These are phyloP conservation scores for Ficedula albicollis DNA, from an alignment of 2,797 vertebrate genomes.

Conservation along the genomic window DNA sequence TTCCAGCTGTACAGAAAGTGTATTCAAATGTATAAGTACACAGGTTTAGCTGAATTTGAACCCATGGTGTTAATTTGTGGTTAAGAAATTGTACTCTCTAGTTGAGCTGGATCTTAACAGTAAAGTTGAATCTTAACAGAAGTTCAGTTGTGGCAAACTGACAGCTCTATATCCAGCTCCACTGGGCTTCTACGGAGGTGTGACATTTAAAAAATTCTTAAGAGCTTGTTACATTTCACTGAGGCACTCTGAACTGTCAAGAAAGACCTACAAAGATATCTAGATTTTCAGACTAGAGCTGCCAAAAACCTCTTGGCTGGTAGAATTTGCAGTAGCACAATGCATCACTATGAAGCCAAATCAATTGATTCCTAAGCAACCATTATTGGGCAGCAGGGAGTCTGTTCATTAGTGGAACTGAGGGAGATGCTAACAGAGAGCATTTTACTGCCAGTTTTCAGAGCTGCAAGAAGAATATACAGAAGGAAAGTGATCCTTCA, in stretches of 20 bases:
- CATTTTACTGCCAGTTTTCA: not conserved
- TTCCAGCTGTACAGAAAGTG: not conserved
- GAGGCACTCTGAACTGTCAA: not conserved
- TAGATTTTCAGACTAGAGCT: not conserved
- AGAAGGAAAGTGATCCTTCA: not conserved
- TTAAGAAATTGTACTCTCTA: not conserved
- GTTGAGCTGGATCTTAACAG: not conserved
- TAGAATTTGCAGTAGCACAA: not conserved
- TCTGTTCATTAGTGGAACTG: constrained; percentile 13
- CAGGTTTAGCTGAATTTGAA: not conserved
- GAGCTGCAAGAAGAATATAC: not conserved
- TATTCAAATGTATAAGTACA: not conserved
- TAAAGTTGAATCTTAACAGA: not conserved
- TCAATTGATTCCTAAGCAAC: constrained; percentile 14
- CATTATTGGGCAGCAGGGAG: not conserved
- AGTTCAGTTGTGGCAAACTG: not conserved
- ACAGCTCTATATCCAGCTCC: not conserved
- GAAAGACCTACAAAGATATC: not conserved
- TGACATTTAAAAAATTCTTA: not conserved
- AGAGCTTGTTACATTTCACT: not conserved
- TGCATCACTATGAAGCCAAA: not conserved
- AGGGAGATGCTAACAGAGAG: not conserved
- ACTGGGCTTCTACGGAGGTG: not conserved
- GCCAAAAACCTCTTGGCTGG: not conserved
- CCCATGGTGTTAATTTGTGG: not conserved